phyloP scores from a whole-genome alignment of 2,888 invertebrate genomes.

The Gerosis bhagava region DNA sequence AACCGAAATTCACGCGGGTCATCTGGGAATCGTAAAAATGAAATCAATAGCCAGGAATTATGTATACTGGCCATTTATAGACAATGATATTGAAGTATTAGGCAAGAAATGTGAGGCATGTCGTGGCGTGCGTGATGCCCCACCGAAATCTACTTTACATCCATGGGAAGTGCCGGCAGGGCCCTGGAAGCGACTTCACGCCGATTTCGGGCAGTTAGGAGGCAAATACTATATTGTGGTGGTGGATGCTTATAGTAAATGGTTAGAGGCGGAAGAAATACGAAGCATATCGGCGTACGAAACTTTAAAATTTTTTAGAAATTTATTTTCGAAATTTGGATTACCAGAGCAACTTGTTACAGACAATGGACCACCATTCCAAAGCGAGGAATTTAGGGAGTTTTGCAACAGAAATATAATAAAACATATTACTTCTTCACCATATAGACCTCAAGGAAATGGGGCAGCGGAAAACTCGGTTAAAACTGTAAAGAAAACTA shows the following conservation, averaged over 20 bases:
- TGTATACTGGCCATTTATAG: conserved; percentile 1
- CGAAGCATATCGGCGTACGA: conserved; percentile 10
- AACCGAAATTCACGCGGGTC: conserved; percentile 1
- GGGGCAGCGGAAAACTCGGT: conserved; percentile 32
- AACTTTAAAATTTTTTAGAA: conserved; percentile 21
- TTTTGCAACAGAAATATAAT: conserved; percentile 30
- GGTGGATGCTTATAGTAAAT: conserved; percentile 35
- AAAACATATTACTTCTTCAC: conserved; percentile 25
- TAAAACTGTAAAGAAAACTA: conserved; percentile 16
- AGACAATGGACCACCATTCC: conserved; percentile 35
- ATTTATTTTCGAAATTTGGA: conserved; percentile 32
- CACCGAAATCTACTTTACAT: background rate
- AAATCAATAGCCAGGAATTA: conserved; percentile 3
- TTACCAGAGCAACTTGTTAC: conserved; percentile 30
- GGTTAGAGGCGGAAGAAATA: conserved; percentile 33
- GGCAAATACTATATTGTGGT: conserved; percentile 31
- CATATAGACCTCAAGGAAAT: conserved; percentile 31
- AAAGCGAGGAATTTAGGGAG: conserved; percentile 15
- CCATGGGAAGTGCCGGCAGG: conserved; percentile 1
- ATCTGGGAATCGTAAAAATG: conserved; percentile 10
- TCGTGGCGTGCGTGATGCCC: background rate
- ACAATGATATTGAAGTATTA: background rate
- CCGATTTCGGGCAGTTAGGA: background rate
- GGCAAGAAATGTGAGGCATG: background rate
- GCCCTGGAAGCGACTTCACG: background rate